A percentile compares a stretch with the other conserved stretches of the same genome.
phyloP scores from a whole-genome alignment of 2,797 vertebrate genomes.

The Gymnothorax javanicus region DNA sequence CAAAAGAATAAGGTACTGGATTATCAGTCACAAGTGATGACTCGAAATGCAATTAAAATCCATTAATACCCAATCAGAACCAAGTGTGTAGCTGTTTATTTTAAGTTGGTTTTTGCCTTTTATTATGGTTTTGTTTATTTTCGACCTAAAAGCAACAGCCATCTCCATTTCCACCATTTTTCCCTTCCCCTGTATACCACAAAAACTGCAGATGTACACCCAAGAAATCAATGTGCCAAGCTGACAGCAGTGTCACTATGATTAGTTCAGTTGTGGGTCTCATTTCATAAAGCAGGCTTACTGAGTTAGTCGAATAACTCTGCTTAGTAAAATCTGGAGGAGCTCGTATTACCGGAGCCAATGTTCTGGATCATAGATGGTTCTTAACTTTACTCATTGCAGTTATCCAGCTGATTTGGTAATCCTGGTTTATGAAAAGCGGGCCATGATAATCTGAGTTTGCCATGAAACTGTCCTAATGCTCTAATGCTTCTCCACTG shows the following conservation, averaged over 20 bases:
- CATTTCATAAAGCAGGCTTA: neutral
- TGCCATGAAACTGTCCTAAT: neutral
- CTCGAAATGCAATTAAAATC: slow-evolving; percentile 16
- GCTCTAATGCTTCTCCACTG: neutral
- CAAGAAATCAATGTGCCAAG: neutral
- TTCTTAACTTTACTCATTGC: too few species aligned
- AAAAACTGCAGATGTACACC: neutral
- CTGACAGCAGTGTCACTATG: slow-evolving; percentile 6
- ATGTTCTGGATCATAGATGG: too few species aligned
- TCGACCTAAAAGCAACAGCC: slow-evolving; percentile 53
- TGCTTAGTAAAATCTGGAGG: too few species aligned
- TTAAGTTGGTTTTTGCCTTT: slow-evolving; percentile 14
- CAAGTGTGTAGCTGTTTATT: slow-evolving; percentile 17
- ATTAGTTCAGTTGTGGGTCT: neutral
- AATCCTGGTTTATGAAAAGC: too few species aligned
- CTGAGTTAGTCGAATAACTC: too few species aligned
- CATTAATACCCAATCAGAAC: slow-evolving; percentile 30
- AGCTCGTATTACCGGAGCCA: too few species aligned
- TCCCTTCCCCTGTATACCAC: slow-evolving; percentile 26
- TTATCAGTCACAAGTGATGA: slow-evolving; percentile 28
- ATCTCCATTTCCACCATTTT: slow-evolving; percentile 30
- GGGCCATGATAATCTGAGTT: too few species aligned
- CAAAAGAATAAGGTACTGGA: slow-evolving; percentile 75
- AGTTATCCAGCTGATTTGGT: too few species aligned
- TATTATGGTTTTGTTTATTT: slow-evolving; percentile 24